phyloP scores from a whole-genome alignment of 2,797 vertebrate genomes.

The Pteropus rufus region DNA sequence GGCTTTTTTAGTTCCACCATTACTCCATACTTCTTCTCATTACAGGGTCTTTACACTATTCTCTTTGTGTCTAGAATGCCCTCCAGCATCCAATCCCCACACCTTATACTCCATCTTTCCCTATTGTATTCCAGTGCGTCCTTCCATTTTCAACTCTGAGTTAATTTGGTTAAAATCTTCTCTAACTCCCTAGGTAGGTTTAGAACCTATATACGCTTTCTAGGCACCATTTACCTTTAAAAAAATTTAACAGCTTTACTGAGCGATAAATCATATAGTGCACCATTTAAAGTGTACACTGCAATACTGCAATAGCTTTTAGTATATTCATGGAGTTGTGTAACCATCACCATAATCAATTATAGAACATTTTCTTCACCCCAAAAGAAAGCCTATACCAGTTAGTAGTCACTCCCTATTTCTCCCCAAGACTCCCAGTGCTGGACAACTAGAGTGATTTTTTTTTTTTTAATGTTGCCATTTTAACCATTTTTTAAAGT shows the following conservation, averaged over 20 bases:
- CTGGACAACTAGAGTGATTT: background rate
- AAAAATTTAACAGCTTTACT: background rate
- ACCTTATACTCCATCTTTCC: background rate
- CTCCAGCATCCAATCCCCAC: background rate
- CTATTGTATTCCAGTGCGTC: background rate
- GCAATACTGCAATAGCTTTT: background rate
- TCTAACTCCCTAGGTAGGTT: background rate
- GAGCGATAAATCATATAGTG: background rate
- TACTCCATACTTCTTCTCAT: background rate
- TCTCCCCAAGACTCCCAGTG: background rate
- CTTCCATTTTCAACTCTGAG: background rate
- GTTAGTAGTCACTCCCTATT: background rate
- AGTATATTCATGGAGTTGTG: background rate
- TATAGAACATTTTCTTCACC: background rate
- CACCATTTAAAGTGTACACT: background rate
- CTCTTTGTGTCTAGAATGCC: background rate
- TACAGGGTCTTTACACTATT: background rate
- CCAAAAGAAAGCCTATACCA: background rate
- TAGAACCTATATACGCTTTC: background rate
- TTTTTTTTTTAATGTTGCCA: background rate
- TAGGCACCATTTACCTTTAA: background rate
- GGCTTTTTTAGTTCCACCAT: background rate
- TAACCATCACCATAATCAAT: background rate
- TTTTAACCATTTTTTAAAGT: background rate
- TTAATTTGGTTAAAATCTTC: constrained; percentile 83